Evolutionary conservation across 2,888 invertebrate species (phyloP), one percentile per base, ranked within the genome.

Genomic region (Thalpophila matura): DNA sequence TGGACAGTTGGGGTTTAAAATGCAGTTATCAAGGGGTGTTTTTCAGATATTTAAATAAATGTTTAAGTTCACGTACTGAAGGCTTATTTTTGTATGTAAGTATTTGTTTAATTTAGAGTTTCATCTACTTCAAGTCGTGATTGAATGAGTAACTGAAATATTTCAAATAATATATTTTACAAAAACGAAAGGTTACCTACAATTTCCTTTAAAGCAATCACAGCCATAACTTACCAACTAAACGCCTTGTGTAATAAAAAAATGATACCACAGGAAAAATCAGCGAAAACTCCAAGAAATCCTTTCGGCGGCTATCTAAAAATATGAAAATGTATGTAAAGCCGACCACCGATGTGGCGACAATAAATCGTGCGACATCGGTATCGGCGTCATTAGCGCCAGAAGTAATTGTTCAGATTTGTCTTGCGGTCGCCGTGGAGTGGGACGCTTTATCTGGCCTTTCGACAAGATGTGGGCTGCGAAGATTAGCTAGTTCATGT

Each of bases 291-390:
- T 60, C 55, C 22, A 33, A 69, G 69, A 81, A 88, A 89, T 87
- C 89, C 88, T 90, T 91, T 90, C 84, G 80, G 77, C 62, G 54
- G 75, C 75, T 83, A 87, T 88, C 87, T 84, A 77, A 82, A 86
- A 89, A 90, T 91, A 91, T 92, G 90, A 91, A 90, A 92, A 91
- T 92, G 79, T 91, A 92, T 92, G 91, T 93, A 91, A 92, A 92
- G 89, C 90, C 87, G 85, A 78, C 83, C 87, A 87, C 83, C 83
- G 89, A 89, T 86, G 89, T 81, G 75, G 83, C 80, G 89, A 86
- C 90, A 82, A 92, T 93, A 92, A 93, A 93, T 93, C 91, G 89
- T 86, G 80, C 77, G 81, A 74, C 87, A 86, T 88, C 88, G 89
- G 88, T 91, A 91, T 91, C 91, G 86, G 82, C 80, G 89, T 91